Evolutionary conservation across 2,113 vertebrate genomes (phyloP).

Genomic region (Oreochromis niloticus): DNA sequence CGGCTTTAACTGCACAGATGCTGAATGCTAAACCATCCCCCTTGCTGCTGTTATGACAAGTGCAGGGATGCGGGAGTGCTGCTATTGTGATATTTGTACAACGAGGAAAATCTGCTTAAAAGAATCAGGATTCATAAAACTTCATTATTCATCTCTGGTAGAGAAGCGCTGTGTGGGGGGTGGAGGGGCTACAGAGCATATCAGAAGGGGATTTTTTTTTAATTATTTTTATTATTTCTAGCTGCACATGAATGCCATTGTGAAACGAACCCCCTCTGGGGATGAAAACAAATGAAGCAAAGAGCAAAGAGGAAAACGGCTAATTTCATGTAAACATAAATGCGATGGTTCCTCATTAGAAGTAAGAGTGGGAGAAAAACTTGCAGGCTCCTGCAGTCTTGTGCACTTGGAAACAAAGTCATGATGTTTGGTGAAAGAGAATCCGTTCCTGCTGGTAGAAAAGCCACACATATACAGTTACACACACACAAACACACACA

Average conservation of each 20-base stretch:
- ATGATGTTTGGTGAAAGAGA: background rate
- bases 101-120: background rate
- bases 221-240: background rate
- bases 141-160: constrained; percentile 6
- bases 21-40: background rate
- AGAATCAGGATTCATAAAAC: constrained; percentile 28
- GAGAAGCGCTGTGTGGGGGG: background rate
- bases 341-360: constrained; percentile 28
- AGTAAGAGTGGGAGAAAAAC: background rate
- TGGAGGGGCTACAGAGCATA: background rate
- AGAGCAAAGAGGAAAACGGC: constrained; percentile 5
- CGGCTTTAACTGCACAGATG: background rate
- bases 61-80: background rate
- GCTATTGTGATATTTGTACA: background rate
- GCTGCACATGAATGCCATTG: constrained; percentile 4
- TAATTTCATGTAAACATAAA: constrained; percentile 42
- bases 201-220: rapidly evolving
- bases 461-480: background rate
- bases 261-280: constrained; percentile 21
- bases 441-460: background rate
- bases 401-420: background rate
- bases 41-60: background rate
- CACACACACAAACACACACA: background rate
- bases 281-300: constrained; percentile 23
- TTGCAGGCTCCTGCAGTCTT: background rate